These are phyloP conservation scores for Pachymerium ferrugineum DNA, from an alignment of 2,888 invertebrate species.

Conservation along the genomic window DNA sequence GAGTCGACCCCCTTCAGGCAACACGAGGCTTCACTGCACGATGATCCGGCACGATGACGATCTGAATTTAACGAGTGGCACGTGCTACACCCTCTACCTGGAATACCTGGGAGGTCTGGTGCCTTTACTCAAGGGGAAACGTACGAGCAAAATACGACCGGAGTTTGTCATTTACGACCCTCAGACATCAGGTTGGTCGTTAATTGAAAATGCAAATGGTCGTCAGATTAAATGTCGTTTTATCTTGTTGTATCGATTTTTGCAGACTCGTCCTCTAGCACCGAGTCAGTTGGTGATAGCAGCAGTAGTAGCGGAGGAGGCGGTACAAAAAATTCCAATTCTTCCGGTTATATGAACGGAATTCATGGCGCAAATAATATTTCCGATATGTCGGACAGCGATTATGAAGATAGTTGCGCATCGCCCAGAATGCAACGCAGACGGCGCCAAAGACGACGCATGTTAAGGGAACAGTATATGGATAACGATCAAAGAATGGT, in stretches of 20 bases:
- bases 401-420: conserved; percentile 65
- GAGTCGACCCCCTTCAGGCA: conserved; percentile 77
- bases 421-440: conserved; percentile 76
- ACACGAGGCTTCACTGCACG: conserved; percentile 89
- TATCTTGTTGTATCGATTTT: neutral
- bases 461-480: conserved; percentile 41
- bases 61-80: conserved; percentile 49
- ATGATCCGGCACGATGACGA: conserved; percentile 91
- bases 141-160: conserved; percentile 93
- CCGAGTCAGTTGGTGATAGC: conserved; percentile 29
- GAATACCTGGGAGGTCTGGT: conserved; percentile 95
- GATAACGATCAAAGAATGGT: conserved; percentile 39
- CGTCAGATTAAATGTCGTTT: neutral
- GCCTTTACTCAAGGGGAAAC: conserved; percentile 87
- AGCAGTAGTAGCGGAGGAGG: conserved; percentile 30
- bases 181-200: conserved; percentile 50
- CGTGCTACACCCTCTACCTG: conserved; percentile 62
- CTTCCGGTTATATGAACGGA: conserved; percentile 27
- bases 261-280: conserved; percentile 2
- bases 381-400: conserved; percentile 61
- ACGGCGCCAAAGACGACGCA: conserved; percentile 48
- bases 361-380: conserved; percentile 26
- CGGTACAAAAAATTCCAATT: neutral
- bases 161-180: conserved; percentile 97
- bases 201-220: conserved; percentile 15